Conservation (phyloP, 2,797 vertebrate species). For the Phalloptychus januarius region DNA sequence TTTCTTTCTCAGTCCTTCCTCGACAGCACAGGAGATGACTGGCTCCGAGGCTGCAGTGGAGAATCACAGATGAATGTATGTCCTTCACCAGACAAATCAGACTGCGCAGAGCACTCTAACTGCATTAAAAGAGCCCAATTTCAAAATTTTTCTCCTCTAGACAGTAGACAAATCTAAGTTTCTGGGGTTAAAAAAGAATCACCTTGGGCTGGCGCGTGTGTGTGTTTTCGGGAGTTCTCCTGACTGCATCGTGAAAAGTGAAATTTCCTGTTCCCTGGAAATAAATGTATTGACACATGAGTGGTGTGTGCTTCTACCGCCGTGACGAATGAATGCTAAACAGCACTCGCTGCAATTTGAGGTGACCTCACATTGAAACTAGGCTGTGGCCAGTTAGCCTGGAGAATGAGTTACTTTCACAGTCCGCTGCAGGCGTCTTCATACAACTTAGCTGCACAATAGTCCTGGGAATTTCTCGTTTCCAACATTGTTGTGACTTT, state of each 20-base stretch:
- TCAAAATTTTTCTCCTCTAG: slow-evolving; percentile 22
- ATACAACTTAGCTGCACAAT: slow-evolving; percentile 44
- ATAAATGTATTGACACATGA: slow-evolving; percentile 36
- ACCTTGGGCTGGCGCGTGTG: slow-evolving; percentile 6
- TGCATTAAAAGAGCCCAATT: slow-evolving; percentile 36
- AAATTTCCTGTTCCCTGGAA: slow-evolving; percentile 29
- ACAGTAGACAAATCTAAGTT: slow-evolving; percentile 32
- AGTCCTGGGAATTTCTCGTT: slow-evolving; percentile 9
- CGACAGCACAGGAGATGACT: slow-evolving; percentile 33
- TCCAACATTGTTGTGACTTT: slow-evolving; percentile 29
- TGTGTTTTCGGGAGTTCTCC: not conserved
- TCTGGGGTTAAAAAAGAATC: slow-evolving; percentile 20
- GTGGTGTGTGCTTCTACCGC: not conserved
- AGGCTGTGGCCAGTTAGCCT: slow-evolving; percentile 32
- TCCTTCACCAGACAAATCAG: slow-evolving; percentile 47
- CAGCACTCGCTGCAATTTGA: slow-evolving; percentile 29
- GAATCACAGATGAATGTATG: slow-evolving; percentile 25
- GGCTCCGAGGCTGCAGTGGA: slow-evolving; percentile 13
- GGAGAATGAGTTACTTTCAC: slow-evolving; percentile 41
- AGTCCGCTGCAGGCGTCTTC: slow-evolving; percentile 30
- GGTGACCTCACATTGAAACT: slow-evolving; percentile 28
- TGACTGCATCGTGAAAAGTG: slow-evolving; percentile 10
- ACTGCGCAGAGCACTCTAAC: slow-evolving; percentile 24
- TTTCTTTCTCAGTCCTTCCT: slow-evolving; percentile 17
- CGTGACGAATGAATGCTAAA: slow-evolving; percentile 33